Base-by-base conservation (phyloP, 2,888 invertebrate genomes). In the Hoplodrina blanda region DNA sequence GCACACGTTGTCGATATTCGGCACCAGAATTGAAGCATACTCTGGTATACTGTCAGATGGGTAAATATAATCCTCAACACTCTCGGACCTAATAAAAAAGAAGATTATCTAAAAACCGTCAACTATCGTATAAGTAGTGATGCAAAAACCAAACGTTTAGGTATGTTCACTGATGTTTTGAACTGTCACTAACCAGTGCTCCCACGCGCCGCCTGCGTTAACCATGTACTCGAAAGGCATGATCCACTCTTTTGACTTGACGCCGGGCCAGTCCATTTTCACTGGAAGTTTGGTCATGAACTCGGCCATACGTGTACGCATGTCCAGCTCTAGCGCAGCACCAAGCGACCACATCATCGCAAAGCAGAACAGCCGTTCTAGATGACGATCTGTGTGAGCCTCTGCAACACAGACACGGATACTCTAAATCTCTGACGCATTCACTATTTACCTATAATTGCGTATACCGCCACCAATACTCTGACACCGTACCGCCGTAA, bases 311-410 rank as follows among this genome's bases (percentile, higher is more conserved):
- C 97, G 97, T 1, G 94, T 95, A 7, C 98, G 96, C 72, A 97
- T 97, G 25, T 97, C 97, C 44, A 98, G 91, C 90, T 99, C 99
- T 46, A 99, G 92, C n/a, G 98, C 97, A 0, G 98, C 97, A 0
- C 98, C 99, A 77, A 98, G 91, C 13, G 98, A 98, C 99, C 99
- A 99, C 98, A 98, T 98, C 84, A 98, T 88, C 0, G 98, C 92
- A 89, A 99, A 98, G 37, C 99, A 93, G 85, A 98, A 98, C n/a
- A 98, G 90, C 54, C 97, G 97, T 90, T 98, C 98, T 44, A 98
- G 88, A 85, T 97, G 97, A 52, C 96, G 95, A 46, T 97, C 97
- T 0, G 97, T 93, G 68, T 97, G 84, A 62, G 80, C 54, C 74
- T 91, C 91, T 88, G 57, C 10, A 70, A 69, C 1, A 54, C 0